Percentiles rank a stretch among this genome's conserved stretches.
Evolutionary conservation across 2,797 vertebrate genomes (phyloP).

Genomic region (Notamacropus eugenii): DNA sequence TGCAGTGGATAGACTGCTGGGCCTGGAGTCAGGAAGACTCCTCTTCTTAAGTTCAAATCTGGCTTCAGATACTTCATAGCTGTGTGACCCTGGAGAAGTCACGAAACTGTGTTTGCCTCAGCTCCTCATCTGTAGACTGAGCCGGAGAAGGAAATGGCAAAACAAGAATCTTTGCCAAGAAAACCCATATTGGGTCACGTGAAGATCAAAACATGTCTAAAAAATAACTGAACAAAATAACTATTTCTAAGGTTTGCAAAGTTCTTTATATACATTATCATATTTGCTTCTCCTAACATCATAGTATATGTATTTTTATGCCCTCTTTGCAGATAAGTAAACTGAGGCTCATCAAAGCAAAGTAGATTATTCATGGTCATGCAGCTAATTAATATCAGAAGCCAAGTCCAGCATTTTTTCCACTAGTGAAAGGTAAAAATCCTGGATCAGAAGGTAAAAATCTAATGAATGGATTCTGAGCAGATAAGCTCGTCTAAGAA

Average conservation of each 20-base stretch:
- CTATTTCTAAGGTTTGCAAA: not conserved
- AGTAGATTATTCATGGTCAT: not conserved
- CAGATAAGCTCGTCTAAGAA: constrained; percentile 7
- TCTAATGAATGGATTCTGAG: not conserved
- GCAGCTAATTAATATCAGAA: not conserved
- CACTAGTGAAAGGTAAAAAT: not conserved
- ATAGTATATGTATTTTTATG: not conserved
- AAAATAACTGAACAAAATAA: not conserved
- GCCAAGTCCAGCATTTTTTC: not conserved
- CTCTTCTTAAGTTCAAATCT: not conserved
- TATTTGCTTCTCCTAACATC: not conserved
- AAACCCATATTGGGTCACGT: not conserved
- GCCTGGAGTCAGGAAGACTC: not conserved
- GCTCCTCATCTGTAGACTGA: not conserved
- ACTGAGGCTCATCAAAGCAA: not conserved
- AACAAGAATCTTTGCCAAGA: not conserved
- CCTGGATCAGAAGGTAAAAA: not conserved
- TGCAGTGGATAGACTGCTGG: not conserved
- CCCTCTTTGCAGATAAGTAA: not conserved
- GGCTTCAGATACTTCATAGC: not conserved
- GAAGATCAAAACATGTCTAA: not conserved
- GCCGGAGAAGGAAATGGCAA: not conserved
- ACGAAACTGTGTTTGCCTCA: not conserved
- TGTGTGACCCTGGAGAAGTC: not conserved
- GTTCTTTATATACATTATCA: not conserved